phyloP scores from a whole-genome alignment of 1,140 invertebrate species.

The Drosophila willistoni region DNA sequence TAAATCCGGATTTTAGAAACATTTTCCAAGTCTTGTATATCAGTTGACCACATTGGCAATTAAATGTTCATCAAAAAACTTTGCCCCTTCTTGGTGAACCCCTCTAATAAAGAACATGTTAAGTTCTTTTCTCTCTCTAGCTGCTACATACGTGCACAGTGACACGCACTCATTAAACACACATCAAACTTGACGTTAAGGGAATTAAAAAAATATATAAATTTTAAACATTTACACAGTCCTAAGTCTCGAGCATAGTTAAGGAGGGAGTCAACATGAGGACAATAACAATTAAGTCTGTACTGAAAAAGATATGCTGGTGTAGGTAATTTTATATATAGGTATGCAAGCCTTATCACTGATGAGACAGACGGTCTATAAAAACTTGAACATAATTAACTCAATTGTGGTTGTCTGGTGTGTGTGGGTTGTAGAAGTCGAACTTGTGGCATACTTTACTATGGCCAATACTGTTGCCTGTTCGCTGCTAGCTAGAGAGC shows the following conservation, averaged over 20 bases:
- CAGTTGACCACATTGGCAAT: neutral
- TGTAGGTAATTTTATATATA: neutral
- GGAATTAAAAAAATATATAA: slow-evolving; percentile 27
- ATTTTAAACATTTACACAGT: slow-evolving; percentile 34
- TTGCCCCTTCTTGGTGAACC: slow-evolving; percentile 3
- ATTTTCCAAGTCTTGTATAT: no score
- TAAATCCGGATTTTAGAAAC: no score
- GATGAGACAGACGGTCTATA: slow-evolving; percentile 26
- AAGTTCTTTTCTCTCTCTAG: neutral
- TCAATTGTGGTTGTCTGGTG: slow-evolving; percentile 26
- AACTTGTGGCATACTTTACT: slow-evolving; percentile 30
- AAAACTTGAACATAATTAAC: slow-evolving; percentile 52
- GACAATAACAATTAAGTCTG: slow-evolving; percentile 9
- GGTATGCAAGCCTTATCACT: slow-evolving; percentile 37
- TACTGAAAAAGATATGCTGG: neutral
- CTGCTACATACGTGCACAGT: neutral
- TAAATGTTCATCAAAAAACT: slow-evolving; percentile 38
- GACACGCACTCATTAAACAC: slow-evolving; percentile 21
- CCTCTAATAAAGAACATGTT: neutral
- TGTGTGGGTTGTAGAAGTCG: neutral
- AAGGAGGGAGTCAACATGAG: slow-evolving; percentile 21
- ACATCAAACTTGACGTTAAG: slow-evolving; percentile 6
- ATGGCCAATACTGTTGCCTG: slow-evolving; percentile 19
- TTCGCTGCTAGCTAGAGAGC: neutral
- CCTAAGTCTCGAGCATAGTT: slow-evolving; percentile 2